Evolutionary conservation across 2,797 vertebrate species (phyloP).

Genomic region (Myiotriccus ornatus): DNA sequence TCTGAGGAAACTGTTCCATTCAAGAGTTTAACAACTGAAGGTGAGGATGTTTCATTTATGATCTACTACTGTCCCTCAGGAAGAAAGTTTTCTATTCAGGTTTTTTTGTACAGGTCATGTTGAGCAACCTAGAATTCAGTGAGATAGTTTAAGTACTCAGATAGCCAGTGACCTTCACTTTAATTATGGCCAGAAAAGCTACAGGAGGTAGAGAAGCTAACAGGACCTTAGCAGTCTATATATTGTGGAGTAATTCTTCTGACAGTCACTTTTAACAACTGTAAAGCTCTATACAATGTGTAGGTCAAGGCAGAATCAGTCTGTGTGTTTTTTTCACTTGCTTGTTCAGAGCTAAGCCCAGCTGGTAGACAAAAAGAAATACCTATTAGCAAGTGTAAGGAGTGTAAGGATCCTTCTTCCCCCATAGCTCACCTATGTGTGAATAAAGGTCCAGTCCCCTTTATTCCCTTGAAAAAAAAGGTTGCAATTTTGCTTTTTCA

Average conservation of each 20-base stretch:
- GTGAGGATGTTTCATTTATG: background rate
- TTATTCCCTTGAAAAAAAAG: background rate
- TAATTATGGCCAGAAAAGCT: background rate
- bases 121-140: background rate
- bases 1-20: background rate
- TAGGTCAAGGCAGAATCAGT: background rate
- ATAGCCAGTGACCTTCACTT: background rate
- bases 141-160: background rate
- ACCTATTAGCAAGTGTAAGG: rapidly evolving
- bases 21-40: background rate
- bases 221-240: too few relatives aligned
- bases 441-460: background rate
- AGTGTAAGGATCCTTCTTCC: rapidly evolving
- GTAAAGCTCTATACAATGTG: rapidly evolving
- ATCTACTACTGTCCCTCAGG: background rate
- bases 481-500: background rate
- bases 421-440: background rate
- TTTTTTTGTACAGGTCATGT: background rate
- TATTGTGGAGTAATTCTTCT: background rate
- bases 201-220: background rate
- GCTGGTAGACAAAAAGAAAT: background rate
- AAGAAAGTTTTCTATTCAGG: background rate
- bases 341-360: background rate
- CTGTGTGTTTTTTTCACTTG: background rate
- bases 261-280: background rate